A percentile compares a stretch with the other conserved stretches of the same genome.
phyloP scores from a whole-genome alignment of 2,797 vertebrate species.

The Takifugu rubripes region DNA sequence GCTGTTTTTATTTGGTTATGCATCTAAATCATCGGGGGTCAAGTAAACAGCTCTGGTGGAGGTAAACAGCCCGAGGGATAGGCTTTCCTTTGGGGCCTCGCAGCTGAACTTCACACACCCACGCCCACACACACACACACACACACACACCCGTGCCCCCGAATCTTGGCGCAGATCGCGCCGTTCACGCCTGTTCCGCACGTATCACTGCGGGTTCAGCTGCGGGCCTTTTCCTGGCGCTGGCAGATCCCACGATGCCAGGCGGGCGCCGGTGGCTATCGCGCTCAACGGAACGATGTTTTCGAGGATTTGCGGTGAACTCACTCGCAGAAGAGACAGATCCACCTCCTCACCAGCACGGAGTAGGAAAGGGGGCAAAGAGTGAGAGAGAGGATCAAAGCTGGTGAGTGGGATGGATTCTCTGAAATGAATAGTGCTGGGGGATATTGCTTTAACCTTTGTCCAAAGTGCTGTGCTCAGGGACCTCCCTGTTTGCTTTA shows the following conservation, averaged over 20 bases:
- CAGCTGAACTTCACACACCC: constrained; percentile 53
- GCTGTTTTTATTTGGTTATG: constrained; percentile 75
- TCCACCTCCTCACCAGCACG: constrained; percentile 53
- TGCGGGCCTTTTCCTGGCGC: constrained; percentile 18
- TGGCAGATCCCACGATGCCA: constrained; percentile 28
- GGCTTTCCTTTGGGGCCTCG: constrained; percentile 63
- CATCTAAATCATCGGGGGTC: constrained; percentile 77
- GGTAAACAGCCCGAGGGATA: constrained; percentile 73
- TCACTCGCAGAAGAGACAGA: constrained; percentile 39
- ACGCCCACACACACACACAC: constrained; percentile 15
- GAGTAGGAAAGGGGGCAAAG: constrained; percentile 51
- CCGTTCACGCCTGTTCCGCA: constrained; percentile 28
- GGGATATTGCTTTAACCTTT: constrained; percentile 81
- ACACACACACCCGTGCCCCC: constrained; percentile 28
- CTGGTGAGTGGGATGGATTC: constrained; percentile 65
- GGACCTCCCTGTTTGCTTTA: constrained; percentile 80
- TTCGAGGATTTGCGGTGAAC: constrained; percentile 41
- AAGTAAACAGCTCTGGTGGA: constrained; percentile 75
- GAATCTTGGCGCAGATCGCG: constrained; percentile 41
- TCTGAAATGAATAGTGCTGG: constrained; percentile 74
- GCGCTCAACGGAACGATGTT: constrained; percentile 41
- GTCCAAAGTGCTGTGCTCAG: constrained; percentile 69
- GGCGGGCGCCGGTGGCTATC: constrained; percentile 26
- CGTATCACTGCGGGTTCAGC: constrained; percentile 31
- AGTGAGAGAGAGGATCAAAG: constrained; percentile 71